Conservation (phyloP, 2,888 invertebrate species). For the Idaea straminata region DNA sequence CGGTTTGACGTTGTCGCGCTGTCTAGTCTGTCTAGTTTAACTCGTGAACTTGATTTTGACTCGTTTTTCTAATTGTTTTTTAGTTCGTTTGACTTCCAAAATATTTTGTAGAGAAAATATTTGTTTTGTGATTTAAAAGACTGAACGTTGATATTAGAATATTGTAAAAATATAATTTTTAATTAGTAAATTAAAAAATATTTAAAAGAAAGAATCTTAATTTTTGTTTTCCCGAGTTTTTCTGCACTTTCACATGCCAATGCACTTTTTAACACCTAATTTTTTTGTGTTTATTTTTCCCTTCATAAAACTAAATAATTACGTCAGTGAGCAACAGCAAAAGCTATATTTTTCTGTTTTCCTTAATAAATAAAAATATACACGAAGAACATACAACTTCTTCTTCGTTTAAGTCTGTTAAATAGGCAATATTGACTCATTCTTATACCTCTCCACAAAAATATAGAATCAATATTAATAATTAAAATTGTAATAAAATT, state of each 20-base stretch:
- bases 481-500: too few species aligned
- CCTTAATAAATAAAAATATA: too few species aligned
- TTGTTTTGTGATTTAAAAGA: neutral
- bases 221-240: neutral
- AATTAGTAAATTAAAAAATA: neutral
- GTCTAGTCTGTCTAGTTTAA: neutral
- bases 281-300: too few species aligned
- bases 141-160: neutral
- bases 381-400: too few species aligned
- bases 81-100: neutral
- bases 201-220: neutral
- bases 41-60: neutral
- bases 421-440: too few species aligned
- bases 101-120: neutral
- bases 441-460: too few species aligned
- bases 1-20: constrained; percentile 8
- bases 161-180: neutral
- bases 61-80: neutral
- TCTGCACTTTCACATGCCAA: neutral
- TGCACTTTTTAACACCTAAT: neutral
- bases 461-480: too few species aligned
- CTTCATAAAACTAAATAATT: neutral
- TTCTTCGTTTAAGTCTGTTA: too few species aligned
- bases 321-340: neutral
- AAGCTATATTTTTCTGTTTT: neutral